phyloP scores from a whole-genome alignment of 2,888 invertebrate species.

The Branchellion lobata region DNA sequence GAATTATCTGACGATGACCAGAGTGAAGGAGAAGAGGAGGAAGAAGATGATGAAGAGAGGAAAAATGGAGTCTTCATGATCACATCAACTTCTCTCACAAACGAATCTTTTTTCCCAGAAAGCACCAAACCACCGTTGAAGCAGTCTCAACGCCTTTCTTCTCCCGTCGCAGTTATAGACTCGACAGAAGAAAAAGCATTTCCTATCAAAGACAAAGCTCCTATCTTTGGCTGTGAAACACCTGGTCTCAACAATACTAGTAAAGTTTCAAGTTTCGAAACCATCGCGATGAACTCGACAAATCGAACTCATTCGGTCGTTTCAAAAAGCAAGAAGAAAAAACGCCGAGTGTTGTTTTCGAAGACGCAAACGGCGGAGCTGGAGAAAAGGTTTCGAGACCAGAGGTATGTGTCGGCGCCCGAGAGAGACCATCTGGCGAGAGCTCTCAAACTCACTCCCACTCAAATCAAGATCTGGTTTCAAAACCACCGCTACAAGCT shows the following conservation, averaged over 20 bases:
- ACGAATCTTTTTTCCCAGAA: not conserved
- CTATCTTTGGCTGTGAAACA: too few species aligned
- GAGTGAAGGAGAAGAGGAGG: not conserved
- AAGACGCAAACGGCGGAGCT: slow-evolving; percentile 41
- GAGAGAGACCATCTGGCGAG: slow-evolving; percentile 43
- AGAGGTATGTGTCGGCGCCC: slow-evolving; percentile 43
- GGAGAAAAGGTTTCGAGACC: slow-evolving; percentile 43
- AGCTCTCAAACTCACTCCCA: slow-evolving; percentile 38
- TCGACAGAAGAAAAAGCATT: not conserved
- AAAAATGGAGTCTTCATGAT: not conserved
- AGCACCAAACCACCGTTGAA: not conserved
- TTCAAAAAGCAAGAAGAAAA: slow-evolving; percentile 37
- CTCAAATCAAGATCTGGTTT: slow-evolving; percentile 46
- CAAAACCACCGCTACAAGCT: slow-evolving; percentile 46
- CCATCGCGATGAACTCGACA: not conserved
- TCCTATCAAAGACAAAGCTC: too few species aligned
- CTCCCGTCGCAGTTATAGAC: not conserved
- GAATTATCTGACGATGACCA: too few species aligned
- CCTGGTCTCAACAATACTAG: not conserved
- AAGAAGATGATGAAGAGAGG: not conserved
- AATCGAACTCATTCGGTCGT: not conserved
- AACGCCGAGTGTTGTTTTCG: slow-evolving; percentile 42
- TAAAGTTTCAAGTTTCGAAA: not conserved
- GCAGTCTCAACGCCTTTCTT: not conserved
- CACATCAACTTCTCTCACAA: not conserved